Evolutionary conservation across 2,797 vertebrate species (phyloP).

Genomic region (Craterocephalus amniculus): DNA sequence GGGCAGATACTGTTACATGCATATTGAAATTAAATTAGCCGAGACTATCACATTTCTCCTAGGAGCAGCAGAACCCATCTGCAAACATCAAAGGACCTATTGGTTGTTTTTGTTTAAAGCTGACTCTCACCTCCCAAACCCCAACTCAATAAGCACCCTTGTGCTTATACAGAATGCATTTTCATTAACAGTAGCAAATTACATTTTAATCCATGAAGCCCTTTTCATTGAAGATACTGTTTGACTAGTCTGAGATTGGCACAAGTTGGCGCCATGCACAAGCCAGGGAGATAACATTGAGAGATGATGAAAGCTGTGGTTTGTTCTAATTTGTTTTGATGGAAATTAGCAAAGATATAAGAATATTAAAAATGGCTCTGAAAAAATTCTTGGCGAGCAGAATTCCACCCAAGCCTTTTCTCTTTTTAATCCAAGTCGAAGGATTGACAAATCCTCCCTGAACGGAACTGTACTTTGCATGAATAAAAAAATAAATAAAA

Average conservation of each 20-base stretch:
- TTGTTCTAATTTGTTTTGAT: constrained; percentile 59
- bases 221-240: constrained; percentile 71
- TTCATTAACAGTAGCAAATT: constrained; percentile 80
- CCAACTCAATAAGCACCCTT: constrained; percentile 64
- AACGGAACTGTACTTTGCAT: constrained; percentile 17
- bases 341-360: constrained; percentile 59
- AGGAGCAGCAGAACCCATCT: constrained; percentile 63
- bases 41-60: constrained; percentile 65
- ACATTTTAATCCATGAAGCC: constrained; percentile 78
- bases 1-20: constrained; percentile 60
- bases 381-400: constrained; percentile 45
- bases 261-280: constrained; percentile 50
- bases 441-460: constrained; percentile 28
- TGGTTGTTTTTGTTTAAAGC: constrained; percentile 63
- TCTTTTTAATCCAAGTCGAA: constrained; percentile 40
- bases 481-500: constrained; percentile 12
- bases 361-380: constrained; percentile 50
- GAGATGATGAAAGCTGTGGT: constrained; percentile 61
- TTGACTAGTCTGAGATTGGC: constrained; percentile 68
- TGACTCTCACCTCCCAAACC: constrained; percentile 50
- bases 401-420: constrained; percentile 40
- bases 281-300: constrained; percentile 53
- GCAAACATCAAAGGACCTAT: constrained; percentile 72
- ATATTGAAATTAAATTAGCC: constrained; percentile 74
- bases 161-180: constrained; percentile 69